Conservation (phyloP, 1,140 invertebrate species). For the Saccostrea echinata region DNA sequence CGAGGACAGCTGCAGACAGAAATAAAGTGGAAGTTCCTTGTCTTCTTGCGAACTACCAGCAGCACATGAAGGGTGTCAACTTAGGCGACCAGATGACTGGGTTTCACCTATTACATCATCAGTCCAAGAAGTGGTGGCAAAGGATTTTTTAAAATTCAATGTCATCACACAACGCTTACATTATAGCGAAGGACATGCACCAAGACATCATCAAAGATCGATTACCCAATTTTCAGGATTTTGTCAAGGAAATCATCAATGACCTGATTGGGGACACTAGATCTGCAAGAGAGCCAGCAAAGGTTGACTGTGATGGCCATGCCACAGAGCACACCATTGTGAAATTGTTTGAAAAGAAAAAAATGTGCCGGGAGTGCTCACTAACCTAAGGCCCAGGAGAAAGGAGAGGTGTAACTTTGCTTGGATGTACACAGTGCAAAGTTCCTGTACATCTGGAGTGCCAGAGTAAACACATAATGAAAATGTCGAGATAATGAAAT, state of each 20-base stretch:
- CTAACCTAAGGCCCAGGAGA: not conserved
- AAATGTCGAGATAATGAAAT: not conserved
- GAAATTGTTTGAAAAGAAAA: slow-evolving; percentile 18
- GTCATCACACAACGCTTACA: slow-evolving; percentile 37
- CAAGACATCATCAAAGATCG: not conserved
- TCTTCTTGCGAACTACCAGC: too few relatives aligned
- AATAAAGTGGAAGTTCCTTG: too few relatives aligned
- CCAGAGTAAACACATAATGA: slow-evolving; percentile 30
- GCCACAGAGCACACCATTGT: not conserved
- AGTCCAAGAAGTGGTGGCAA: too few relatives aligned
- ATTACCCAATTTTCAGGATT: slow-evolving; percentile 38
- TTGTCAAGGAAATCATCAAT: not conserved
- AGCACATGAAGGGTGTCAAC: too few relatives aligned
- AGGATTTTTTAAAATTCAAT: slow-evolving; percentile 34
- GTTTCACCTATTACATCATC: too few relatives aligned
- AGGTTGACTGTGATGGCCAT: not conserved
- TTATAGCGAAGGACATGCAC: slow-evolving; percentile 39
- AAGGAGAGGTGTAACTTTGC: not conserved
- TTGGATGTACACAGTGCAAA: too few relatives aligned
- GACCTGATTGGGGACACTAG: slow-evolving; percentile 14
- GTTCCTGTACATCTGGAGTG: slow-evolving; percentile 21
- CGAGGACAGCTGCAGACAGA: not conserved
- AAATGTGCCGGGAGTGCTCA: slow-evolving; percentile 20
- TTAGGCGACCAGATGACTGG: too few relatives aligned
- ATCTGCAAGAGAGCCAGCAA: slow-evolving; percentile 2